Evolutionary conservation across 2,113 vertebrate species (phyloP), one percentile per base, ranked within the genome.

Genomic region (Bettongia penicillata): DNA sequence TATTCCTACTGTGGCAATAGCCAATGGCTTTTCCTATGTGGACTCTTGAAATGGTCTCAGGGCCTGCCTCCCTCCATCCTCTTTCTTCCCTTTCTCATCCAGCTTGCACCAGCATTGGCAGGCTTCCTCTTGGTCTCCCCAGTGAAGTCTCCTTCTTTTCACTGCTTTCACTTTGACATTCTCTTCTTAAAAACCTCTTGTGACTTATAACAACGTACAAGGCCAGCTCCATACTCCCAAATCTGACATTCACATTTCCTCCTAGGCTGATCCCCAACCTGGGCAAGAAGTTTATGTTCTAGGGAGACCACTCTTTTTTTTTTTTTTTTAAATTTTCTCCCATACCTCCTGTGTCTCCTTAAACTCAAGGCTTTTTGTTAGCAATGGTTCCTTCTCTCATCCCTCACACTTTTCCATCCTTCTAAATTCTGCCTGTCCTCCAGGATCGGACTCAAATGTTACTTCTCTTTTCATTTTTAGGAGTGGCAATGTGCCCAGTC

Each of bases 401-500:
- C 68, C n/a, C 31, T 51, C 31, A 19, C 0, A 31, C 49, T 93
- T 94, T 3, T 94, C n/a, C 31, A 31, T 89, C 95, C 28, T 37
- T 94, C 7, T 93, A 11, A 8, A 53, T 91, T 48, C 92, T 94
- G 7, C 19, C 68, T 22, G 19, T 43, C n/a, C 68, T 43, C n/a
- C n/a, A 43, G n/a, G 6, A 2, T 8, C 68, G 22, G n/a, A n/a
- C 68, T 84, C 68, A 22, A 43, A 43, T 14, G 16, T 43, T 19
- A 0, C 0, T 53, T 97, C 94, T 95, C 93, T 8, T 50, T 84
- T 96, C 52, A 0, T 98, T 98, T 98, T 52, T 97, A 99, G 99
- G 99, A 99, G 5, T 99, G 99, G 99, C 99, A 99, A 0, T 96
- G 98, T 77, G 97, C 97, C 51, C 98, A 95, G 0, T 97, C 99